These are phyloP conservation scores for Osmerus eperlanus DNA, from an alignment of 2,113 vertebrate genomes.

Conservation along the genomic window DNA sequence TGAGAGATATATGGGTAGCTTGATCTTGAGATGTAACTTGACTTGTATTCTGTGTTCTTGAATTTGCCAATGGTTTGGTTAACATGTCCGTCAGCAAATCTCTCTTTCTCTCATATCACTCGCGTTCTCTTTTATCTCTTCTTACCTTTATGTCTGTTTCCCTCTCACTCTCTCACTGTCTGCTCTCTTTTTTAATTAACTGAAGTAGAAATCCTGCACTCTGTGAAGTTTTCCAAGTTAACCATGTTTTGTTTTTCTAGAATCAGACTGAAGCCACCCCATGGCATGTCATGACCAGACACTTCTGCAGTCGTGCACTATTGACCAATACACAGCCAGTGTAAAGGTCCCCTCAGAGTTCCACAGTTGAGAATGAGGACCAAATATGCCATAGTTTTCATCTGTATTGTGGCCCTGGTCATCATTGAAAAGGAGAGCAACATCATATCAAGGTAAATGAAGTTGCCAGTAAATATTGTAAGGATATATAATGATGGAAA, in stretches of 20 bases:
- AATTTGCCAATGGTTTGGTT: too few species aligned
- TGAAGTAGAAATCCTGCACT: too few species aligned
- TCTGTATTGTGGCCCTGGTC: conserved; percentile 83
- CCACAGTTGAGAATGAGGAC: conserved; percentile 80
- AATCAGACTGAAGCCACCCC: conserved; percentile 40
- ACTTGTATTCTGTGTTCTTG: too few species aligned
- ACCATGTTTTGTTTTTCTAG: conserved; percentile 35
- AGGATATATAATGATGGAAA: too few species aligned
- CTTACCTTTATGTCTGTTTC: too few species aligned
- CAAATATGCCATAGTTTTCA: conserved; percentile 87
- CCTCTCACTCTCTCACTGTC: too few species aligned
- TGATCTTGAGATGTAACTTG: too few species aligned
- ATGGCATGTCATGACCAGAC: conserved; percentile 34
- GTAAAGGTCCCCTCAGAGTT: conserved; percentile 38
- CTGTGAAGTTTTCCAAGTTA: not conserved
- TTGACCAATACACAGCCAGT: conserved; percentile 20
- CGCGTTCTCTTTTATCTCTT: too few species aligned
- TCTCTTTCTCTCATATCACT: too few species aligned
- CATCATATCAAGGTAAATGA: conserved; percentile 89
- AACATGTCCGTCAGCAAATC: too few species aligned
- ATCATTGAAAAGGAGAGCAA: conserved; percentile 96
- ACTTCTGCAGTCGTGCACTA: not conserved
- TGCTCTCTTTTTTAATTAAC: too few species aligned
- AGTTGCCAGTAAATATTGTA: not conserved
- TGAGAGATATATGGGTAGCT: too few species aligned